Conservation (phyloP, 2,113 vertebrate species). For the Poicephalus gulielmi region DNA sequence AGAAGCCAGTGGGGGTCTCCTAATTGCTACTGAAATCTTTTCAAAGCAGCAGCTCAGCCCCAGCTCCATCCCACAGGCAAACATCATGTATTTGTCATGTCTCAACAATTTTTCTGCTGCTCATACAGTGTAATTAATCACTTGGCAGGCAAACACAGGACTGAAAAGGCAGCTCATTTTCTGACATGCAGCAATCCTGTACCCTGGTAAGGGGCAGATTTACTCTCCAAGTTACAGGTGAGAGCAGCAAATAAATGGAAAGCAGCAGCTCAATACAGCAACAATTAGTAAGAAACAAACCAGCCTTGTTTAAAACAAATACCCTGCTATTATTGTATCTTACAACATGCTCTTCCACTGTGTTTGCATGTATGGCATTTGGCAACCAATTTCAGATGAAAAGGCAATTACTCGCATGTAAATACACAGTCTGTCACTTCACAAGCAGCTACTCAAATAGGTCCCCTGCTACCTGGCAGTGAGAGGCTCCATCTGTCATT, state of each 20-base stretch:
- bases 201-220: background rate
- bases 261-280: background rate
- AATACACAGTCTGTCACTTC: background rate
- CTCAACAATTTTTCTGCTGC: slow-evolving; percentile 47
- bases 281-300: background rate
- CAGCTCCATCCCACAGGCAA: slow-evolving; percentile 54
- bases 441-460: background rate
- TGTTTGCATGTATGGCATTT: background rate
- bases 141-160: slow-evolving; percentile 55
- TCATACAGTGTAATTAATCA: slow-evolving; percentile 60
- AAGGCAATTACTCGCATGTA: background rate
- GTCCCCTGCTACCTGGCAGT: background rate
- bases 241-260: background rate
- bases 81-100: slow-evolving; percentile 61
- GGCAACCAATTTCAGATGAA: background rate
- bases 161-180: slow-evolving; percentile 32
- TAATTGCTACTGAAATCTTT: slow-evolving; percentile 60
- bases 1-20: background rate
- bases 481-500: background rate
- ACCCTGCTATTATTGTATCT: background rate
- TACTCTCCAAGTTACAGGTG: background rate
- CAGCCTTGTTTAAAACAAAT: background rate
- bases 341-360: background rate
- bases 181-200: background rate
- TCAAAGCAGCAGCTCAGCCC: slow-evolving; percentile 37